Base-by-base conservation (phyloP, 2,113 vertebrate genomes). In the Dromas ardeola region DNA sequence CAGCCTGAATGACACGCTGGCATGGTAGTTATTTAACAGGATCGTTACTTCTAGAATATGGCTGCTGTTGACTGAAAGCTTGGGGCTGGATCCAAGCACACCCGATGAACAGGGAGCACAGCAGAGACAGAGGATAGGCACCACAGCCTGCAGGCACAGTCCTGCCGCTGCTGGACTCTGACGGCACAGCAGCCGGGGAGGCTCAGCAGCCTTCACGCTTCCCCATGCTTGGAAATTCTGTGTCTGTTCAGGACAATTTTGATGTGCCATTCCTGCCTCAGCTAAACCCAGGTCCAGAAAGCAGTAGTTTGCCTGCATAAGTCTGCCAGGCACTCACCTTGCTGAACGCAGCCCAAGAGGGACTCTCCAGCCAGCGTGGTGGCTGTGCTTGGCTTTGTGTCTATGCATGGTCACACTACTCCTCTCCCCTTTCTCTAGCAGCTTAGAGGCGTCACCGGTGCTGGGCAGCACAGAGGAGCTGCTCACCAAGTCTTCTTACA, bases 181-280 rank as follows among this genome's bases (percentile, higher is more conserved):
- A 26, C 49, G 1, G 0, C 2, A 12, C 1, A 1, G 61, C 52
- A 62, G 55, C 45, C 42, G 1, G 2, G n/a, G 38, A 43, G 0
- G 1, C 26, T 38, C 47, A 13, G 76, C n/a, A 69, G 65, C 45
- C 43, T 53, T 70, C 15, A 2, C 0, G 2, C 30, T 84, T 74
- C 40, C 34, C 34, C 1, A 0, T 36, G 29, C n/a, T 63, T 56
- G 6, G 25, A 50, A 82, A 72, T 38, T 67, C 47, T 63, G 5
- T 19, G 15, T 14, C n/a, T 50, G 5, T 42, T 74, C 56, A 32
- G 56, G 11, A 69, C 25, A 20, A 7, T 38, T 67, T 8, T 29
- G 11, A 86, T 8, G 15, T 30, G 15, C 11, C 15, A 1, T 18
- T 82, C 52, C 32, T 47, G 11, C 20, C 20, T 27, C 38, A 53